These are phyloP conservation scores for Lasioglossum figueresi DNA, from an alignment of 2,888 invertebrate genomes.

Conservation along the genomic window DNA sequence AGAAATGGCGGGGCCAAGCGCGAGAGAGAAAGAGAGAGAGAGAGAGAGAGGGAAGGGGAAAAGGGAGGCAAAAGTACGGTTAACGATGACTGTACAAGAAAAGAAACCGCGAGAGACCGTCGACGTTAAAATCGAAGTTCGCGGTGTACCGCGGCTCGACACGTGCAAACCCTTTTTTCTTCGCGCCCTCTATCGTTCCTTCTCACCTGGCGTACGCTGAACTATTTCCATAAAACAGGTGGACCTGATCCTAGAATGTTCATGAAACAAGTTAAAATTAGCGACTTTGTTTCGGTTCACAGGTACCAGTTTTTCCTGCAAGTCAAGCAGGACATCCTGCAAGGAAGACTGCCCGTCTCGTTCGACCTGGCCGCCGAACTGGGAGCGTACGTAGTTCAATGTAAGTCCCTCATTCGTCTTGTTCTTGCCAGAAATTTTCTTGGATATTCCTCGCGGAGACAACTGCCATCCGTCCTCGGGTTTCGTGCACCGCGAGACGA, in stretches of 20 bases:
- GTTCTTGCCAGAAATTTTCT: conserved; percentile 6
- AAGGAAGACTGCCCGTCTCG: conserved; percentile 95
- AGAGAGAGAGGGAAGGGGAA: background rate
- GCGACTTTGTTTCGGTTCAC: conserved; percentile 72
- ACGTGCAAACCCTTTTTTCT: conserved; percentile 43
- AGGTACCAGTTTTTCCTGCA: conserved; percentile 99
- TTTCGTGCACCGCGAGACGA: background rate
- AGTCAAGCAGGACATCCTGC: conserved; percentile 97
- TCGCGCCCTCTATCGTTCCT: background rate
- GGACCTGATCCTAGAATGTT: background rate
- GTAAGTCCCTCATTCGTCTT: conserved; percentile 86
- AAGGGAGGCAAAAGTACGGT: conserved; percentile 49
- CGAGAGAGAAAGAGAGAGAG: background rate
- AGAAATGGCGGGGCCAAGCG: conserved; percentile 9
- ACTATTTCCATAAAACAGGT: background rate
- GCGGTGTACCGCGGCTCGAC: conserved; percentile 56
- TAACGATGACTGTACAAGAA: conserved; percentile 62
- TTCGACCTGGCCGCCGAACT: conserved; percentile 96
- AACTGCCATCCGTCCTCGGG: background rate
- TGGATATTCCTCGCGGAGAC: background rate
- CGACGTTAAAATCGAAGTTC: conserved; percentile 64
- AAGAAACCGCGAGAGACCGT: conserved; percentile 62
- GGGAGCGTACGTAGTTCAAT: conserved; percentile 96
- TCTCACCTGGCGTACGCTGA: background rate
- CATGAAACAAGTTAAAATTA: background rate